Percentiles rank a stretch among this genome's conserved stretches.
Conservation (phyloP, 2,113 vertebrate genomes). For the Sylvilagus bachmani region DNA sequence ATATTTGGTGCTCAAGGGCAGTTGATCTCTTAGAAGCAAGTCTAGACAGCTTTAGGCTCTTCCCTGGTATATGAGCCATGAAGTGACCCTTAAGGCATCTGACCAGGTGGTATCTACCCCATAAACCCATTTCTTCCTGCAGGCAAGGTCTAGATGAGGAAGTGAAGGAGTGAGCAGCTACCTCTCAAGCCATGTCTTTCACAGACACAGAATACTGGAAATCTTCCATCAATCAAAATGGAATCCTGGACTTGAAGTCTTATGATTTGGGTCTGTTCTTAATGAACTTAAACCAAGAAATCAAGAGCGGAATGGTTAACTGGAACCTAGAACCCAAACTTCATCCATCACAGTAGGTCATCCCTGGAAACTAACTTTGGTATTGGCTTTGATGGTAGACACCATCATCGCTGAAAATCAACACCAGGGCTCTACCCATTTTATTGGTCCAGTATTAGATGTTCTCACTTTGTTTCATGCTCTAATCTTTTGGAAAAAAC, state of each 20-base stretch:
- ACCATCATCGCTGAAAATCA: neutral
- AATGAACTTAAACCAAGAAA: neutral
- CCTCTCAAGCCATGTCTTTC: neutral
- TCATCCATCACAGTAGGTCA: neutral
- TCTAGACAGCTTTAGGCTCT: neutral
- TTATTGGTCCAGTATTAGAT: neutral
- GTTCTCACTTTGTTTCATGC: slow-evolving; percentile 12
- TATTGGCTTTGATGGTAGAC: neutral
- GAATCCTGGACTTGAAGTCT: neutral
- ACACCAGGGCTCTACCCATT: neutral
- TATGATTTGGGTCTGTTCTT: neutral
- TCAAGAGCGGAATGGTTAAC: neutral
- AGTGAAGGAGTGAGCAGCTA: neutral
- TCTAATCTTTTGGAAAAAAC: neutral
- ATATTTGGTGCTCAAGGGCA: neutral
- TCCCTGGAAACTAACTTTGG: neutral
- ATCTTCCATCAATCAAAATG: neutral
- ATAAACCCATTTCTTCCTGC: neutral
- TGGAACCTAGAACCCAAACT: neutral
- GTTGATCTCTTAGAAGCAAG: neutral
- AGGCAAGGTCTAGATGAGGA: neutral
- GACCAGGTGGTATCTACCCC: neutral
- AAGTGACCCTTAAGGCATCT: neutral
- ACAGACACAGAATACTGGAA: neutral
- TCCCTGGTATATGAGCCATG: neutral